A percentile compares a stretch with the other conserved stretches of the same genome.
These are phyloP conservation scores for Aldabrachelys gigantea DNA, from an alignment of 2,113 vertebrate species.

Conservation along the genomic window DNA sequence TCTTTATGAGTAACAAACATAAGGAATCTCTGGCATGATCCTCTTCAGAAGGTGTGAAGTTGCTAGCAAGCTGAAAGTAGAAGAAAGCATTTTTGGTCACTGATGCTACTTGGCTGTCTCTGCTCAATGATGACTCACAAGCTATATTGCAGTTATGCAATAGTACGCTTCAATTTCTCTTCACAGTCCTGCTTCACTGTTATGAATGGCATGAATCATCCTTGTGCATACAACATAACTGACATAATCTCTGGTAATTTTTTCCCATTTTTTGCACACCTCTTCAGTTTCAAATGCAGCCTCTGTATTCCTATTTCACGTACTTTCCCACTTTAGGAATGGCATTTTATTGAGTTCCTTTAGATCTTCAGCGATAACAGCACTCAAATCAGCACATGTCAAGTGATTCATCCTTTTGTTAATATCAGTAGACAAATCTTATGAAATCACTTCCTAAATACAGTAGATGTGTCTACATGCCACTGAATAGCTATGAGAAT, in stretches of 20 bases:
- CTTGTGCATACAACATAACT: neutral
- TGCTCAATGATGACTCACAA: rapidly evolving
- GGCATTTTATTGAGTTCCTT: constrained; percentile 7
- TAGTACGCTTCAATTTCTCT: neutral
- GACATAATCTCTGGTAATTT: constrained; percentile 1
- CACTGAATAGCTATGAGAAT: neutral
- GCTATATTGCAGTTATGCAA: rapidly evolving
- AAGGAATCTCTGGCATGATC: neutral
- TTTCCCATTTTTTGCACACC: constrained; percentile 13
- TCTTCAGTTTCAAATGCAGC: neutral
- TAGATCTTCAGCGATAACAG: neutral
- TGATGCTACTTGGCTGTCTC: neutral
- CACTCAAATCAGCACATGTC: neutral
- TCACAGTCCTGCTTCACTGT: neutral
- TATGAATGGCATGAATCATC: neutral
- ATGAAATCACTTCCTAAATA: constrained; percentile 24
- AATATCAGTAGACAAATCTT: constrained; percentile 4
- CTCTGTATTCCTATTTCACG: constrained; percentile 17
- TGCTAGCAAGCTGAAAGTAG: neutral
- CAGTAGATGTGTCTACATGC: rapidly evolving
- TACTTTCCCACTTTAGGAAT: neutral
- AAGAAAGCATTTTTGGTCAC: neutral
- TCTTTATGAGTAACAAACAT: rapidly evolving
- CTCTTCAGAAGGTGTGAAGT: neutral
- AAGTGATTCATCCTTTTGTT: constrained; percentile 24